Evolutionary conservation across 2,797 vertebrate genomes (phyloP).

Genomic region (Acridotheres tristis): DNA sequence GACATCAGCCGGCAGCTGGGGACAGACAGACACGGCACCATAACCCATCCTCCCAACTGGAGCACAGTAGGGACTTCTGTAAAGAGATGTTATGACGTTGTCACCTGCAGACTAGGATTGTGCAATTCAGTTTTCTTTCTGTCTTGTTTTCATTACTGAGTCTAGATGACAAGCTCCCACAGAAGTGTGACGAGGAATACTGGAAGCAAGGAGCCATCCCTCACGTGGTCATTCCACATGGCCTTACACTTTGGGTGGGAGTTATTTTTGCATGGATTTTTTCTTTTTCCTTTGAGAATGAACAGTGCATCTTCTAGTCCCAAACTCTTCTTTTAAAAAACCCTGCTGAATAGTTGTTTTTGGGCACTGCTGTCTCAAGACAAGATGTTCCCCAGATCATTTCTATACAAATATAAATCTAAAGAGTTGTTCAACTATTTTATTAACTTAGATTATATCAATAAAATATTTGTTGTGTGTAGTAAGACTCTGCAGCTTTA

Average conservation of each 20-base stretch:
- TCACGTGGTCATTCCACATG: neutral
- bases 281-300: conserved; percentile 51
- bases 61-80: conserved; percentile 15
- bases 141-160: conserved; percentile 2
- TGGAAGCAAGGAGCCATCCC: neutral
- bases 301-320: conserved; percentile 52
- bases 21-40: neutral
- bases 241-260: conserved; percentile 17
- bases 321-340: conserved; percentile 54
- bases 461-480: conserved; percentile 78
- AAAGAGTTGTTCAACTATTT: conserved; percentile 80
- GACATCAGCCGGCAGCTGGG: conserved; percentile 17
- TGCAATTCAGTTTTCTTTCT: conserved; percentile 39
- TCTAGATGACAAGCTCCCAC: conserved; percentile 20
- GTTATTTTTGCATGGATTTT: conserved; percentile 53
- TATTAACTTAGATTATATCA: conserved; percentile 82
- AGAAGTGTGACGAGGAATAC: neutral
- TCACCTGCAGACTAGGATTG: conserved; percentile 58
- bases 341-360: conserved; percentile 49
- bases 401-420: conserved; percentile 80
- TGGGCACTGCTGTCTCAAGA: conserved; percentile 55
- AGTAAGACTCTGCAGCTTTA: conserved; percentile 72
- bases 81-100: conserved; percentile 2
- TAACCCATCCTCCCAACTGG: neutral
- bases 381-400: conserved; percentile 65